Evolutionary conservation across 1,140 invertebrate species (phyloP), one percentile per base, ranked within the genome.

Genomic region (Drosophila nebulosa): DNA sequence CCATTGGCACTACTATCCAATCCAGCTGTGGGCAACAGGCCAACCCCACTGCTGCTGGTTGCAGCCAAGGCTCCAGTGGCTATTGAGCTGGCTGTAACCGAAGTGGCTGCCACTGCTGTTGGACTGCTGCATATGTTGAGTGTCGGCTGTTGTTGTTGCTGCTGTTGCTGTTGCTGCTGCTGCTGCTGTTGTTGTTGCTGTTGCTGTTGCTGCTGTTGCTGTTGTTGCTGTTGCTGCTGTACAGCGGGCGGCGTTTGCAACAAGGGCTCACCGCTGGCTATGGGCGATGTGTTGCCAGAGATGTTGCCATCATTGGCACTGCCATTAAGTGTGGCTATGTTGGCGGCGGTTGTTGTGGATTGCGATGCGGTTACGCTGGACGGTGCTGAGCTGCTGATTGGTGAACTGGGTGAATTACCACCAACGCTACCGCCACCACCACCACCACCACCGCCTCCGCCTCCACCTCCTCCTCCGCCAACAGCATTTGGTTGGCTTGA

Each of bases 321-420:
- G 69, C 88, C 92, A 66, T 80, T 84, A 35, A 77, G 55, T 36
- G 74, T 55, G 35, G 58, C 55, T 92, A 91, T 18, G 61, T 91
- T 90, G n/a, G 92, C 55, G 27, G 64, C 76, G 26, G 64, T 64
- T 21, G 27, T 51, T 60, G 71, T 27, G 51, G 73, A 62, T 53
- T 62, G 65, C 21, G 73, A 91, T 69, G 92, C 91, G 52, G 73
- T 83, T 75, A 62, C 74, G 78, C 81, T 86, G 81, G 81, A 85
- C 81, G 81, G 81, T 84, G 39, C 39, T 46, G 81, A 86, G 69
- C 69, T 78, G 55, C 78, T 74, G 62, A 86, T 78, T 62, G 81
- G 81, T 55, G 81, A 85, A 27, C 64, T 65, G 35, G 81, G 81
- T 46, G 65, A 60, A 24, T 74, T 69, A 22, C 74, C 63, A 30